Evolutionary conservation across 2,888 invertebrate species (phyloP), one percentile per base, ranked within the genome.

Genomic region (Lasioglossum oenotherae): DNA sequence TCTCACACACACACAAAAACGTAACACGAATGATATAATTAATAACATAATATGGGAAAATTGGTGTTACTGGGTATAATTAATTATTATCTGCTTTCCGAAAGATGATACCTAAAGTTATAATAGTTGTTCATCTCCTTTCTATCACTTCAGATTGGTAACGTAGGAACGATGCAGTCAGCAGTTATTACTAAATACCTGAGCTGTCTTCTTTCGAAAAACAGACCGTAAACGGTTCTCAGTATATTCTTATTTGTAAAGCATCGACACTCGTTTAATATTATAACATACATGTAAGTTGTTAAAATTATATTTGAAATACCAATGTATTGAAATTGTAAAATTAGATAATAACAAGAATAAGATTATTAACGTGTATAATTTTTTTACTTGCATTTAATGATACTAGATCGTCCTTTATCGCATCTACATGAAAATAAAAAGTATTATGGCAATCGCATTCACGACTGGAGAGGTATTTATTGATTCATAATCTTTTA

Each of bases 241-340:
- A 80, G 74, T 73, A 69, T 60, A 64, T 78, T 69, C 49, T 41
- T 84, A 74, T 46, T 78, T 80, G 60, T 69, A 85, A 67, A 57
- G 69, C 57, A 27, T 27, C 64, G 19, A 72, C 41, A 35, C 49
- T 75, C 35, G 64, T 41, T 8, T 64, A 27, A 53, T 72, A 60
- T 44, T 69, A 69, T 35, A 35, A 69, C 38, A 38, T 69, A 69
- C 38, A 38, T 74, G 57, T 35, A 73, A 73, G 60, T 57, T 81
- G 60, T 41, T 75, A 81, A 74, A 82, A 38, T 74, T 14, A 60
- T 44, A 46, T 49, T 71, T 71, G 57, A 74, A 71, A 53, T 69
- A 73, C n/a, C 53, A 76, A 5, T 72, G 73, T 67, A 82, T 44
- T 69, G 38, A 72, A 81, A 72, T 74, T 60, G 31, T 60, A 23